Evolutionary conservation across 2,113 vertebrate genomes (phyloP).

Genomic region (Abramis brama): DNA sequence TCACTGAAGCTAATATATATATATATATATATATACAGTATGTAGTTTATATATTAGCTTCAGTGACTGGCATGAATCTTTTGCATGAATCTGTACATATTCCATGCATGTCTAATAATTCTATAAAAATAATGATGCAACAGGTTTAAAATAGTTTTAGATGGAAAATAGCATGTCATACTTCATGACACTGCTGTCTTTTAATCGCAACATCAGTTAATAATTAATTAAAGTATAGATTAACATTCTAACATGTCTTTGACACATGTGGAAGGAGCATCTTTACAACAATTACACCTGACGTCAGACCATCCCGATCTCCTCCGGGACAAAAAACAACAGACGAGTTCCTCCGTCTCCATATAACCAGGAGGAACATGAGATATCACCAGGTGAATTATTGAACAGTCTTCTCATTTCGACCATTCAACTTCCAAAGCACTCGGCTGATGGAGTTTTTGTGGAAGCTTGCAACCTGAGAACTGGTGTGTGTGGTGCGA

Average conservation of each 20-base stretch:
- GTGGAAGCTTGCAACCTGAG: constrained; percentile 47
- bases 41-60: not conserved
- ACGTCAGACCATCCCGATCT: constrained; percentile 20
- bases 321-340: constrained; percentile 41
- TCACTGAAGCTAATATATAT: too few relatives aligned
- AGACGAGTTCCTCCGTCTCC: constrained; percentile 39
- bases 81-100: too few relatives aligned
- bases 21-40: too few relatives aligned
- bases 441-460: constrained; percentile 48
- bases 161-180: not conserved
- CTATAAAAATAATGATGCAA: not conserved
- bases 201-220: not conserved
- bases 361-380: constrained; percentile 63
- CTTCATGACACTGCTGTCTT: not conserved
- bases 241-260: not conserved
- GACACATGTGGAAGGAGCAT: not conserved
- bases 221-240: not conserved
- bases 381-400: constrained; percentile 68
- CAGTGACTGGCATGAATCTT: too few relatives aligned
- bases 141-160: not conserved
- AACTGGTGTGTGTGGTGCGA: constrained; percentile 41
- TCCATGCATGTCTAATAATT: not conserved
- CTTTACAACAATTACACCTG: constrained; percentile 11
- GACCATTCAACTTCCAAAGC: constrained; percentile 31
- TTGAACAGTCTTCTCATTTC: constrained; percentile 61